These are phyloP conservation scores for Drosophila sechellia DNA, from an alignment of 1,140 invertebrate species.

Conservation along the genomic window DNA sequence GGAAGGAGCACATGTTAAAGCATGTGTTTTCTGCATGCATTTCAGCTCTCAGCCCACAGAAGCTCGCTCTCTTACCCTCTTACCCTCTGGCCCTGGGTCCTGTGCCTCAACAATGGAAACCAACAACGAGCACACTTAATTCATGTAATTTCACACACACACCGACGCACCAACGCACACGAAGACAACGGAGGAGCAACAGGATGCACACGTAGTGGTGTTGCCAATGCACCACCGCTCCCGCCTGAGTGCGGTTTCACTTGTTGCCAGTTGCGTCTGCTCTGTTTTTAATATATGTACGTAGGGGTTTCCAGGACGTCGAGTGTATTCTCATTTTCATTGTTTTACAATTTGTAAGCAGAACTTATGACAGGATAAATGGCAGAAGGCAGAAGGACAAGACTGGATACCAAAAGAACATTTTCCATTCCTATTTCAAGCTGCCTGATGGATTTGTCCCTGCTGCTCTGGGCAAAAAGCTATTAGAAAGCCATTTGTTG, in stretches of 20 bases:
- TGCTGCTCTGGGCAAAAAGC: slow-evolving; percentile 48
- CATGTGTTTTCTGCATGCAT: slow-evolving; percentile 68
- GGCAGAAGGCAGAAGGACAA: slow-evolving; percentile 42
- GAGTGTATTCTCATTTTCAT: slow-evolving; percentile 71
- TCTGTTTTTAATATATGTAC: slow-evolving; percentile 31
- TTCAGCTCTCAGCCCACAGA: slow-evolving; percentile 40
- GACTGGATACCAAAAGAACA: slow-evolving; percentile 30
- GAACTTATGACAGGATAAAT: slow-evolving; percentile 81
- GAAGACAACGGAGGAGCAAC: slow-evolving; percentile 65
- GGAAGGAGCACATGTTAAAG: slow-evolving; percentile 73
- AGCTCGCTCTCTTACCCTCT: slow-evolving; percentile 13
- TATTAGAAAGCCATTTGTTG: slow-evolving; percentile 74
- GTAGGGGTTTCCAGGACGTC: slow-evolving; percentile 10
- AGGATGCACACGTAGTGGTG: slow-evolving; percentile 60
- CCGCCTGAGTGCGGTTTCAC: slow-evolving; percentile 69
- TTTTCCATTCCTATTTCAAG: slow-evolving; percentile 59
- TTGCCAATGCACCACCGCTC: slow-evolving; percentile 4
- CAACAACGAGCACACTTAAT: slow-evolving; percentile 72
- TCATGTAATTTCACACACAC: slow-evolving; percentile 81
- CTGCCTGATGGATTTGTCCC: slow-evolving; percentile 62
- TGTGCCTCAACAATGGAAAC: slow-evolving; percentile 53
- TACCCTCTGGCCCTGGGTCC: slow-evolving; percentile 14
- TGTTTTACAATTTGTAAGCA: slow-evolving; percentile 83
- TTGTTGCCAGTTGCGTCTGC: slow-evolving; percentile 64
- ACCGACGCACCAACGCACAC: slow-evolving; percentile 28